Conservation (phyloP, 2,888 invertebrate species). For the Cinara cedri region DNA sequence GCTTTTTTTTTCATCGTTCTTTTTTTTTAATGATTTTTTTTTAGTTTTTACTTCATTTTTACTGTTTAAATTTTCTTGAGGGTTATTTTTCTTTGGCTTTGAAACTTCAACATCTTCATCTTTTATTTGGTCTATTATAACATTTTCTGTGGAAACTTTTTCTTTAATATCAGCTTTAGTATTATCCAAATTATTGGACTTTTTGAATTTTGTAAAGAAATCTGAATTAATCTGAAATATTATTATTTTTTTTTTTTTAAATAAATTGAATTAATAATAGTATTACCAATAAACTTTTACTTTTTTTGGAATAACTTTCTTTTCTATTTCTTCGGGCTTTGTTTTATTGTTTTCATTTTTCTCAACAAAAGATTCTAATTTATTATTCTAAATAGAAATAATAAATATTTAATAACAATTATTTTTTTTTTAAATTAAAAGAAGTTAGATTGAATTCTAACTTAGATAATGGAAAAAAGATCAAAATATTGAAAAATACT, state of each 20-base stretch:
- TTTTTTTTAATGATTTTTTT: slow-evolving; percentile 23
- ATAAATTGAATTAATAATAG: not conserved
- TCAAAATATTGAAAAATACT: no score
- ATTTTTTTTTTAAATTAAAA: no score
- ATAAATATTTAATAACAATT: no score
- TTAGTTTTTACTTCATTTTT: not conserved
- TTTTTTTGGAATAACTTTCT: slow-evolving; percentile 10
- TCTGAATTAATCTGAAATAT: slow-evolving; percentile 25
- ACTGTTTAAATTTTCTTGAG: not conserved
- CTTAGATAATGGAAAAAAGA: no score
- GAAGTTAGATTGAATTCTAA: no score
- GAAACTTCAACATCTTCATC: not conserved
- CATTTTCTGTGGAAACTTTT: not conserved
- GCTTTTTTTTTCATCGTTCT: not conserved
- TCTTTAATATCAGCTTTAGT: not conserved
- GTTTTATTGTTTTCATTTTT: not conserved
- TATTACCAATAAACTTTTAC: not conserved
- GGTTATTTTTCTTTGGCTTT: not conserved
- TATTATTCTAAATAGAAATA: not conserved
- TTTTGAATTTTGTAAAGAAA: slow-evolving; percentile 39
- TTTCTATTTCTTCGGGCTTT: slow-evolving; percentile 10
- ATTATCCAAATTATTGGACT: not conserved
- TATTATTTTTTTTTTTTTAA: not conserved
- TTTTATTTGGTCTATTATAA: not conserved
- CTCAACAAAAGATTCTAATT: slow-evolving; percentile 8